phyloP scores from a whole-genome alignment of 2,888 invertebrate genomes.

The Hirtodrosophila alboralis region DNA sequence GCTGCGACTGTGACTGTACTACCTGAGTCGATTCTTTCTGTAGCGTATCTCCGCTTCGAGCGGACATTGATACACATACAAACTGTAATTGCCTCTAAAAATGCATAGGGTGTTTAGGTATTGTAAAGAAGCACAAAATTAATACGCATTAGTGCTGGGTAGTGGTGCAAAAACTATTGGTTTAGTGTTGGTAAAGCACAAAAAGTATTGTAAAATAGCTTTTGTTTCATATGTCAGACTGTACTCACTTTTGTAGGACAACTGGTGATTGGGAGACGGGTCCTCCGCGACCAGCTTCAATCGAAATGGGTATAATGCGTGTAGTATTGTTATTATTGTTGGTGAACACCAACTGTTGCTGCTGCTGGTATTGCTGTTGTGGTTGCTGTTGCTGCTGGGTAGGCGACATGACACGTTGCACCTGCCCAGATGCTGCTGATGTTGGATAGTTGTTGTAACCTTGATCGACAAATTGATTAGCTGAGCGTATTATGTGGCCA shows the following conservation, averaged over 20 bases:
- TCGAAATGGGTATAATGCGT: slow-evolving; percentile 87
- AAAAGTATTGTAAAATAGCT: slow-evolving; percentile 28
- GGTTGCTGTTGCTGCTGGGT: slow-evolving; percentile 56
- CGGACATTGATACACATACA: slow-evolving; percentile 84
- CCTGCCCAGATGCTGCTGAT: slow-evolving; percentile 65
- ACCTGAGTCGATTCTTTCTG: slow-evolving; percentile 84
- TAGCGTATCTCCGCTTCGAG: slow-evolving; percentile 84
- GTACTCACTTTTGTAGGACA: slow-evolving; percentile 84
- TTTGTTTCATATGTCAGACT: not conserved
- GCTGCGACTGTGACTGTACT: slow-evolving; percentile 56
- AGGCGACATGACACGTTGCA: slow-evolving; percentile 84
- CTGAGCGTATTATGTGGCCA: slow-evolving; percentile 83
- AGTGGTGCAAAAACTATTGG: slow-evolving; percentile 22
- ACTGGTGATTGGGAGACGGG: slow-evolving; percentile 82
- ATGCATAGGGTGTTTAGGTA: slow-evolving; percentile 50
- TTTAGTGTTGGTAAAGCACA: slow-evolving; percentile 64
- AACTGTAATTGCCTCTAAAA: slow-evolving; percentile 82
- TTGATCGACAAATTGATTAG: slow-evolving; percentile 85
- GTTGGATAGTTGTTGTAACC: slow-evolving; percentile 83
- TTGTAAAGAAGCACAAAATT: slow-evolving; percentile 67
- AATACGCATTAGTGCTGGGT: slow-evolving; percentile 65
- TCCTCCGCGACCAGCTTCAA: slow-evolving; percentile 84
- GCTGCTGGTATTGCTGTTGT: slow-evolving; percentile 39
- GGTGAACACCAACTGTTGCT: slow-evolving; percentile 36
- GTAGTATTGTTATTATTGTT: slow-evolving; percentile 66